Evolutionary conservation across 2,888 invertebrate genomes (phyloP).

Genomic region (Aradus depressus): DNA sequence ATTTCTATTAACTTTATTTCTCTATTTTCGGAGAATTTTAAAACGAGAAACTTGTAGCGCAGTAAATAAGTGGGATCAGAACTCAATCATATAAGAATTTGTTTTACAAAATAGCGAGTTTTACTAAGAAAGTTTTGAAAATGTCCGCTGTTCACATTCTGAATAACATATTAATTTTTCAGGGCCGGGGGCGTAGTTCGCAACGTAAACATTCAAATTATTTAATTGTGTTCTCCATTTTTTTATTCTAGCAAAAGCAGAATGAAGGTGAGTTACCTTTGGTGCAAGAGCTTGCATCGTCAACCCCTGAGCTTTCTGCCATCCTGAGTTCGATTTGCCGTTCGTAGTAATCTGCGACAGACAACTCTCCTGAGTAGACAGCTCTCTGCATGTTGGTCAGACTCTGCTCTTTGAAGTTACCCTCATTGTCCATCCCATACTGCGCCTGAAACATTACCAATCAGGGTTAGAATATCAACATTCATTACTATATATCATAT

Average conservation of each 20-base stretch:
- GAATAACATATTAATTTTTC: no score
- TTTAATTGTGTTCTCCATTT: neutral
- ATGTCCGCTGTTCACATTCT: slow-evolving; percentile 30
- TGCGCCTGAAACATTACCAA: slow-evolving; percentile 47
- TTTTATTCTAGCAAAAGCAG: neutral
- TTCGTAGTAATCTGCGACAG: slow-evolving; percentile 75
- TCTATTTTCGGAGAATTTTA: no score
- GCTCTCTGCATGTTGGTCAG: slow-evolving; percentile 70
- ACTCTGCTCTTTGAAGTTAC: slow-evolving; percentile 65
- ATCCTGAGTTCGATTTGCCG: slow-evolving; percentile 61
- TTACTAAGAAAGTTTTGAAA: no score
- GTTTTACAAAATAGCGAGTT: no score
- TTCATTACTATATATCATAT: no score
- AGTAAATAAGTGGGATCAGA: no score
- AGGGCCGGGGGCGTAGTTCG: no score
- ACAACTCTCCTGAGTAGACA: slow-evolving; percentile 74
- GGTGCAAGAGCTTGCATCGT: slow-evolving; percentile 71
- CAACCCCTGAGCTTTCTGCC: slow-evolving; percentile 66
- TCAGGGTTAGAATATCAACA: neutral
- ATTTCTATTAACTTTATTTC: no score
- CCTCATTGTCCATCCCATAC: slow-evolving; percentile 82
- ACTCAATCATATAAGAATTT: no score
- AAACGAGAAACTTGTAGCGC: no score
- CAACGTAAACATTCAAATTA: no score
- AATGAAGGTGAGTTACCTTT: slow-evolving; percentile 45